phyloP scores from a whole-genome alignment of 2,888 invertebrate genomes.

The Meloe dianella region DNA sequence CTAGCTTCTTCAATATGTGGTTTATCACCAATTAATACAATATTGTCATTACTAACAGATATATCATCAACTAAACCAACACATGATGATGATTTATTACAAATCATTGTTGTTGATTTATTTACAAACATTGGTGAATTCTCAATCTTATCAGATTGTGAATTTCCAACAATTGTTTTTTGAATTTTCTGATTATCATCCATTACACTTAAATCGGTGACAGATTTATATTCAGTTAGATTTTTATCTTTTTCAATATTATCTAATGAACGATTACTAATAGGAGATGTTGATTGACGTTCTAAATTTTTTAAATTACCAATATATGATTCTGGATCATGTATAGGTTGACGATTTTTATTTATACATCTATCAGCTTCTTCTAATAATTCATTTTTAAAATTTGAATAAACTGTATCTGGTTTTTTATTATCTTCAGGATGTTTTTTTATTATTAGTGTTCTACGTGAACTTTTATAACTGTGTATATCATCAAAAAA shows the following conservation, averaged over 20 bases:
- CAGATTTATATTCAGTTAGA: too few species aligned
- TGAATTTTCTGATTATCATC: neutral
- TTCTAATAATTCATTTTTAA: conserved; percentile 23
- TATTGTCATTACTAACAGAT: neutral
- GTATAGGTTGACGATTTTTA: neutral
- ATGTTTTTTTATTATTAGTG: conserved; percentile 73
- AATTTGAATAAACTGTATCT: conserved; percentile 19
- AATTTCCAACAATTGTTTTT: neutral
- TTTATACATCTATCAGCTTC: conserved; percentile 22
- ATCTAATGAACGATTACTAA: too few species aligned
- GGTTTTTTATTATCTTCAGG: conserved; percentile 24
- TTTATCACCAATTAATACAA: neutral
- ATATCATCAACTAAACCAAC: neutral
- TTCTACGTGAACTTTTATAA: conserved; percentile 67
- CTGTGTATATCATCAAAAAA: conserved; percentile 23
- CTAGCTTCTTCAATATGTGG: neutral
- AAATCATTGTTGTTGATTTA: neutral
- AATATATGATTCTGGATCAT: neutral
- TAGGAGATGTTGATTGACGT: too few species aligned
- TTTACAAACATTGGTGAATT: neutral
- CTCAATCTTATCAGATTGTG: neutral
- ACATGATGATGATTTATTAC: conserved; percentile 5
- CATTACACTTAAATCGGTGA: neutral
- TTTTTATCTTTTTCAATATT: neutral
- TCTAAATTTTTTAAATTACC: neutral